Percentiles rank a stretch among this genome's conserved stretches.
phyloP scores from a whole-genome alignment of 2,797 vertebrate genomes.

The Coluber constrictor region DNA sequence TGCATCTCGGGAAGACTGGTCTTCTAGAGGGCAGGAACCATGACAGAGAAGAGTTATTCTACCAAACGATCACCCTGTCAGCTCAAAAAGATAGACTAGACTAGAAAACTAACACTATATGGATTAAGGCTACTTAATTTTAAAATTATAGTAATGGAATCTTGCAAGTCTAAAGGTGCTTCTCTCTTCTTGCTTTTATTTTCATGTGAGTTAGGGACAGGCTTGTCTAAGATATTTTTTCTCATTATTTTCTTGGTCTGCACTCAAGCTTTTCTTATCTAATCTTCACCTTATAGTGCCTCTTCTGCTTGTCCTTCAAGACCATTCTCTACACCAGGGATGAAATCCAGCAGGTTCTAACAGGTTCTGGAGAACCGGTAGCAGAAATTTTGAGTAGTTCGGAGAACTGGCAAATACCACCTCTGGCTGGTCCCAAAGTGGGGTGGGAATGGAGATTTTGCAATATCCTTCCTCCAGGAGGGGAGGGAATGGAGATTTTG shows the following conservation, averaged over 20 bases:
- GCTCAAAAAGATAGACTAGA: not conserved
- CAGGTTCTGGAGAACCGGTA: too few relatives aligned
- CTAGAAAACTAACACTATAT: not conserved
- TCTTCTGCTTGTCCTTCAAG: not conserved
- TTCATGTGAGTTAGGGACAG: not conserved
- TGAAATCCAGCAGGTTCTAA: too few relatives aligned
- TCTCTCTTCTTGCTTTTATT: not conserved
- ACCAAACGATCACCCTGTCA: not conserved
- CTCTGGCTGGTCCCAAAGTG: too few relatives aligned
- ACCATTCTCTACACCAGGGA: not conserved
- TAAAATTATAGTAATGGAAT: not conserved
- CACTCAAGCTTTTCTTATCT: not conserved
- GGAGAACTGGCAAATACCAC: too few relatives aligned
- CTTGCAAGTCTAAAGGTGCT: not conserved
- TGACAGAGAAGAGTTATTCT: not conserved
- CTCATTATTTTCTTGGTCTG: not conserved
- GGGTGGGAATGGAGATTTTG: too few relatives aligned
- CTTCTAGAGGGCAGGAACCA: not conserved
- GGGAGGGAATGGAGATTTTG: too few relatives aligned
- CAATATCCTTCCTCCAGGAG: too few relatives aligned
- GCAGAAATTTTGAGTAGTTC: too few relatives aligned
- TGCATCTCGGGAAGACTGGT: not conserved
- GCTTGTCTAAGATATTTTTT: not conserved
- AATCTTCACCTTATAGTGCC: not conserved
- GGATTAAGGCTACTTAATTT: not conserved